Evolutionary conservation across 2,113 vertebrate genomes (phyloP).

Genomic region (Urocynchramus pylzowi): DNA sequence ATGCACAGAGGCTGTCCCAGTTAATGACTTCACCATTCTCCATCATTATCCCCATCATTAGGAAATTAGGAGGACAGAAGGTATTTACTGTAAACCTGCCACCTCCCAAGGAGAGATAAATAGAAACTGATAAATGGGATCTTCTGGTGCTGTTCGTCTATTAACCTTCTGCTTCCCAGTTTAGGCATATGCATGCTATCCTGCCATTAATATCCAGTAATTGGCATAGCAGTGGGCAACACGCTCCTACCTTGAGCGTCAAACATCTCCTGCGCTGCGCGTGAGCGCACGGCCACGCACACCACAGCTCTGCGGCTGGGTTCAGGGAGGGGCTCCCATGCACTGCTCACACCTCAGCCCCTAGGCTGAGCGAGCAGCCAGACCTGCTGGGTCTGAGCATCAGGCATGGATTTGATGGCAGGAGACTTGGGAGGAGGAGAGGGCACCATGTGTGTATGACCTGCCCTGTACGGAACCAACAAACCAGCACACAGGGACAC

Average conservation of each 20-base stretch:
- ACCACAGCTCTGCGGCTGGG: not conserved
- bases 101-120: constrained; percentile 99
- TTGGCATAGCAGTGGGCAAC: constrained; percentile 75
- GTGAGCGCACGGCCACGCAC: not conserved
- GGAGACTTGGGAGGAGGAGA: not conserved
- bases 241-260: constrained; percentile 50
- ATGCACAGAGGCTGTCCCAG: constrained; percentile 95
- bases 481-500: accelerated
- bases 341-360: not conserved
- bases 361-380: not conserved
- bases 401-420: not conserved
- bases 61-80: constrained; percentile 99
- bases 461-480: not conserved
- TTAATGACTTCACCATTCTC: constrained; percentile 99
- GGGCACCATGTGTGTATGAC: not conserved
- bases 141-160: constrained; percentile 90
- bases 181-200: constrained; percentile 88
- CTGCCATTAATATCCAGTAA: constrained; percentile 94
- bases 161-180: constrained; percentile 97
- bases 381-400: not conserved
- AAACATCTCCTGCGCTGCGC: not conserved
- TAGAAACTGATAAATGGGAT: constrained; percentile 99
- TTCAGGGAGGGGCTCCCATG: not conserved
- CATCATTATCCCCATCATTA: constrained; percentile 99
- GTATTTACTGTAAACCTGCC: constrained; percentile 99